These are phyloP conservation scores for Clarias pachynema DNA, from an alignment of 2,797 vertebrate species.

Conservation along the genomic window DNA sequence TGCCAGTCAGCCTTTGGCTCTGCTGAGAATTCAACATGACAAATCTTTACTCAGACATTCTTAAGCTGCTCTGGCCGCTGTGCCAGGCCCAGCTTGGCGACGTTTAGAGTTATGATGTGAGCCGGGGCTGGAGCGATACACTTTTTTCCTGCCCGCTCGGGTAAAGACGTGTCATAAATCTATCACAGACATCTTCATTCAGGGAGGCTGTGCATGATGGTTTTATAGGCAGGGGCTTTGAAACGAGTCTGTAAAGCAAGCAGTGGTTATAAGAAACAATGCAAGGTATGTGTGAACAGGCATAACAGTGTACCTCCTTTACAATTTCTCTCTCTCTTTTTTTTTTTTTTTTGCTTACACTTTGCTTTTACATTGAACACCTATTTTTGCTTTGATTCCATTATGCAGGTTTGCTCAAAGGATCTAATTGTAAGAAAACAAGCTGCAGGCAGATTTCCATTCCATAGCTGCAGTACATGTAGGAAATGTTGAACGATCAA, in stretches of 20 bases:
- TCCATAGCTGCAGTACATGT: background rate
- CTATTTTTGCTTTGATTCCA: background rate
- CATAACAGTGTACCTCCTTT: background rate
- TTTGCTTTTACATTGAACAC: background rate
- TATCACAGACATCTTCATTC: conserved; percentile 45
- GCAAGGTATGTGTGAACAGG: conserved; percentile 18
- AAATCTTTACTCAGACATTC: conserved; percentile 48
- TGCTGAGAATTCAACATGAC: conserved; percentile 44
- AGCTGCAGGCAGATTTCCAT: background rate
- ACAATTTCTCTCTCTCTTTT: background rate
- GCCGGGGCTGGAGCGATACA: conserved; percentile 32
- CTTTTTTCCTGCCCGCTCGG: conserved; percentile 40
- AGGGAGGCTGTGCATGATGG: conserved; percentile 29
- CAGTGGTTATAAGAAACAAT: conserved; percentile 33
- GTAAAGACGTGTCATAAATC: conserved; percentile 41
- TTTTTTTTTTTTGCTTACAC: background rate
- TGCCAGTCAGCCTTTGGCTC: conserved; percentile 41
- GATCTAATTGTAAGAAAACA: conserved; percentile 14
- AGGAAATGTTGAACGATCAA: background rate
- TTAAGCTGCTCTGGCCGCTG: conserved; percentile 39
- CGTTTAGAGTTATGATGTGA: conserved; percentile 41
- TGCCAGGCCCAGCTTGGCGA: conserved; percentile 49
- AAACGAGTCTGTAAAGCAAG: conserved; percentile 49
- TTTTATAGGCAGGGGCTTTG: conserved; percentile 37
- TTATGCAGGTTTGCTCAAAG: background rate